phyloP scores from a whole-genome alignment of 2,888 invertebrate species.

The Noctua fimbriata region DNA sequence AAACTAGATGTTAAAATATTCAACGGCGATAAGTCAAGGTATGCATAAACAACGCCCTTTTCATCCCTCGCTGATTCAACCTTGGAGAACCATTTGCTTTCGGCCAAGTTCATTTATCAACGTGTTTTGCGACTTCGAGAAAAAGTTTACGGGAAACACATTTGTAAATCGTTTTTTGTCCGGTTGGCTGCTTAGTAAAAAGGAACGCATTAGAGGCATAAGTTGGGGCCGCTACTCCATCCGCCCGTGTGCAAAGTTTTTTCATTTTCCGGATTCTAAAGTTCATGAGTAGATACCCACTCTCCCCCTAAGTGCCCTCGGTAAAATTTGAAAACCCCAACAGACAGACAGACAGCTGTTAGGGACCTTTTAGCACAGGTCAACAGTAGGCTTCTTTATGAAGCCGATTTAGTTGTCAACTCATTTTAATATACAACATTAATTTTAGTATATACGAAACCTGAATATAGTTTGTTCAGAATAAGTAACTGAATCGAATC shows the following conservation, averaged over 20 bases:
- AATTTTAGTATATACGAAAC: too few species aligned
- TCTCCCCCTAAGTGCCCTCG: not conserved
- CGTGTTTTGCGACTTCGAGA: constrained; percentile 43
- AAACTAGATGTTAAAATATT: constrained; percentile 68
- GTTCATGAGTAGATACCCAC: not conserved
- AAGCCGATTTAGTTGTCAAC: not conserved
- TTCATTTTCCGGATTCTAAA: constrained; percentile 1
- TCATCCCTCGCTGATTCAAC: constrained; percentile 60
- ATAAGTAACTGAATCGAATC: too few species aligned
- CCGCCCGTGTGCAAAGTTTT: not conserved
- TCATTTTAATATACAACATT: not conserved
- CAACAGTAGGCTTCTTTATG: not conserved
- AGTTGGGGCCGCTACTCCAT: not conserved
- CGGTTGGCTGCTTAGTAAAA: not conserved
- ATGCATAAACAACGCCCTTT: constrained; percentile 70
- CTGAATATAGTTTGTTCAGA: too few species aligned
- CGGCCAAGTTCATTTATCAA: constrained; percentile 64
- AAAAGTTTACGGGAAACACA: constrained; percentile 32
- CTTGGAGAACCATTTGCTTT: constrained; percentile 62
- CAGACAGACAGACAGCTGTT: not conserved
- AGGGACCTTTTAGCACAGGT: not conserved
- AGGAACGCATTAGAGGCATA: constrained; percentile 4
- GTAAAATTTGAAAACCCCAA: not conserved
- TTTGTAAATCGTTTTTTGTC: constrained; percentile 21
- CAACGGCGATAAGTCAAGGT: constrained; percentile 65